Percentiles rank a stretch among this genome's conserved stretches.
Evolutionary conservation across 35 echinoderm and acorn worm species (phyloP).

Genomic region (Ptychodera flava): DNA sequence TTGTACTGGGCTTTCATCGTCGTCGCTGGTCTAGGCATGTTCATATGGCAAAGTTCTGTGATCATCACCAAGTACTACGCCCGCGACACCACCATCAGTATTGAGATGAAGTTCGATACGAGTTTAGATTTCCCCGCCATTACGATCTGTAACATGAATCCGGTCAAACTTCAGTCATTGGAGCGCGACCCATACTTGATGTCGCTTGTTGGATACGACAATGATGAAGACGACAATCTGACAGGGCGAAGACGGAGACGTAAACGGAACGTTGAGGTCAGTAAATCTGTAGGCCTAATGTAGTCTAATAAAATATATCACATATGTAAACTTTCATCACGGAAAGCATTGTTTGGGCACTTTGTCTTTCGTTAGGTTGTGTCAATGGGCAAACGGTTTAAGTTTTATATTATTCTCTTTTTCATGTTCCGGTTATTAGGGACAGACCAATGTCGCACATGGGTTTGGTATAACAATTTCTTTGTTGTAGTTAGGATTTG

Average conservation of each 20-base stretch:
- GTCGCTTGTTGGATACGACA: background rate
- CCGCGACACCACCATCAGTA: constrained; percentile 1
- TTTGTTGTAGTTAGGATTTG: no score
- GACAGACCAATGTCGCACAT: no score
- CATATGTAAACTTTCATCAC: no score
- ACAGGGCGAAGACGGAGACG: background rate
- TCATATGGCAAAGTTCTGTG: constrained; percentile 8
- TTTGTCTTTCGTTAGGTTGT: no score
- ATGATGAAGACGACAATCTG: no score
- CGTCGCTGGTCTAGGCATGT: background rate
- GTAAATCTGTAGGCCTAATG: no score
- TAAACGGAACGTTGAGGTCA: background rate
- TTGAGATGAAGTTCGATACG: constrained; percentile 19
- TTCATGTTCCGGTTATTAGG: no score
- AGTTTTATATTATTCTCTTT: no score
- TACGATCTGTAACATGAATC: constrained; percentile 29
- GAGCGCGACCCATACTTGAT: background rate
- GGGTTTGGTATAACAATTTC: no score
- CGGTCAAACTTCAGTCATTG: background rate
- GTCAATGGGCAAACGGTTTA: no score
- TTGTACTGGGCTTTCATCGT: constrained; percentile 11
- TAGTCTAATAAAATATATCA: no score
- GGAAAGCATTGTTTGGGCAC: no score
- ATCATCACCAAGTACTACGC: background rate
- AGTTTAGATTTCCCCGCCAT: constrained; percentile 18